Evolutionary conservation across 2,888 invertebrate genomes (phyloP), one percentile per base, ranked within the genome.

Genomic region (Troides helena): DNA sequence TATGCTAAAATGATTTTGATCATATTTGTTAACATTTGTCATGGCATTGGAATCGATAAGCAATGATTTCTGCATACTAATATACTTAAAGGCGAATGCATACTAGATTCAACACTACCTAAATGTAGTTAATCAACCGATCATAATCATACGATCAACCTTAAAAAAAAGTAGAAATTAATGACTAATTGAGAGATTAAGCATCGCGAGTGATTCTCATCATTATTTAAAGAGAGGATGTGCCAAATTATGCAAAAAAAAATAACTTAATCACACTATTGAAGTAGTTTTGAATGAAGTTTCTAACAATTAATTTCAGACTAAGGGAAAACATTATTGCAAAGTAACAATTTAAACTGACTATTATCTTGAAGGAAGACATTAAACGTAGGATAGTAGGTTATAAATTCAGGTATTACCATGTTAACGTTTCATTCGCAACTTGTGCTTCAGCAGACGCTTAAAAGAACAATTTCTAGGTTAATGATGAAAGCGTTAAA

Each of bases 401-500:
- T 23, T 57, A 57, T 57, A 57, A 57, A 57, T 5, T n/a, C 57
- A 5, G 18, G 6, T 21, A 7, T 7, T 57, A 57, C 1, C 10
- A 57, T 21, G 18, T 18, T 21, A 57, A 6, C 6, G 10, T 57
- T 21, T 57, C 57, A 57, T 57, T 57, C 6, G 21, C 18, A 21
- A 7, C 10, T n/a, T 56, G 14, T 14, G n/a, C n/a, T 21, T 21
- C 57, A 57, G 8, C 57, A 50, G n/a, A 57, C n/a, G 6, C 8
- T 5, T 57, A 21, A 21, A 57, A 14, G 18, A 5, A 57, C 3
- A 21, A 21, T 1, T 57, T 21, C 6, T 6, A 21, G 8, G 57
- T 18, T 10, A 57, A 57, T 10, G 39, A 68, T 68, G 68, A 12
- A 36, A 59, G 60, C 23, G 39, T 53, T 53, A 12, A 60, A 59